Evolutionary conservation across 1,140 invertebrate species (phyloP), one percentile per base, ranked within the genome.

Genomic region (Physella acuta): DNA sequence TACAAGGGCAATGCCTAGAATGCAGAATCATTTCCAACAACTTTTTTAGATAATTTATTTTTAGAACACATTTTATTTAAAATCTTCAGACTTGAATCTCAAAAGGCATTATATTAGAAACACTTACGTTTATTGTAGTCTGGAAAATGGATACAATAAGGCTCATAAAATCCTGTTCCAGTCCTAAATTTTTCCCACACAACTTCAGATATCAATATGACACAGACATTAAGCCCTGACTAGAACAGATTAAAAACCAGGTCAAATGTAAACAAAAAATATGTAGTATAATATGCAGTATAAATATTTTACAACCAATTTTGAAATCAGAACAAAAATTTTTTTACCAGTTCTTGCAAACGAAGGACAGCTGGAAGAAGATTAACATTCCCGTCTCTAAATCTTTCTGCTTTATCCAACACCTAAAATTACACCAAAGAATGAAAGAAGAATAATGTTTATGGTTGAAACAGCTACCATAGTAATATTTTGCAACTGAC

Each of bases 371-470:
- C 87, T 39, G 90, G 87, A 17, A 94, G 78, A 73, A 94, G 86
- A 82, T 89, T 90, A 0, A 72, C 62, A 77, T 93, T 91, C 86
- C 92, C 89, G 56, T 90, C 87, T 36, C 91, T 85, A 0, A 96
- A 81, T 71, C 90, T 87, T 68, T 94, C 92, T 55, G 91, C 90
- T 79, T 92, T 91, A 78, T 95, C 92, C 33, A 95, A 87, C 0
- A 93, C 83, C 86, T 88, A 68, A 34, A 76, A 74, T 31, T 59
- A 44, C n/a, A n/a, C n/a, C n/a, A n/a, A n/a, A n/a, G n/a, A n/a
- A n/a, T n/a, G n/a, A n/a, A n/a, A n/a, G n/a, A n/a, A n/a, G n/a
- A n/a, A n/a, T n/a, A n/a, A n/a, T n/a, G n/a, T n/a, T n/a, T n/a
- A n/a, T n/a, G n/a, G n/a, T n/a, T n/a, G n/a, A n/a, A n/a, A n/a